Conservation (phyloP, 2,888 invertebrate species). For the Psylliodes chrysocephalus region DNA sequence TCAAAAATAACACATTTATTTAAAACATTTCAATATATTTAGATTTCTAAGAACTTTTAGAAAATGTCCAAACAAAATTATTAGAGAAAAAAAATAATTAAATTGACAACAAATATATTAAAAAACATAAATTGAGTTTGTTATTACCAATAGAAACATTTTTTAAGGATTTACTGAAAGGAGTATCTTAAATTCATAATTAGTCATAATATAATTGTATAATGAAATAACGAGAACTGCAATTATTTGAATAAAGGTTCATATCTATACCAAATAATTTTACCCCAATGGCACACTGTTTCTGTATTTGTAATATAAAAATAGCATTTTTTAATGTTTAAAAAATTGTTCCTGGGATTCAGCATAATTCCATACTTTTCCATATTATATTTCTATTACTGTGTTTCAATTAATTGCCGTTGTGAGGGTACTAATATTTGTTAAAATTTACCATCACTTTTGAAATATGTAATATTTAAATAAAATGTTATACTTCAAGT, state of each 20-base stretch:
- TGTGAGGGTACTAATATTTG: conserved; percentile 27
- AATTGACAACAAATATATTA: background rate
- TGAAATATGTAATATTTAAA: background rate
- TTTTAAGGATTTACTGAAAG: no score
- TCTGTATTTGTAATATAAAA: background rate
- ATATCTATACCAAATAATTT: conserved; percentile 4
- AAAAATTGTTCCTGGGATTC: no score
- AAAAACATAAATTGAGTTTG: background rate
- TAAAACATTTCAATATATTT: no score
- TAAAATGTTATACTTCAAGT: no score
- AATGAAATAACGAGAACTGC: no score
- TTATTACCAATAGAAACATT: no score
- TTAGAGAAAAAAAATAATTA: conserved; percentile 1
- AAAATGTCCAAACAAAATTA: background rate
- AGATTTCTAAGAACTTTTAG: background rate
- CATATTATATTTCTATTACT: background rate
- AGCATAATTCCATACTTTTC: no score
- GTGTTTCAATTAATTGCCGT: conserved; percentile 9
- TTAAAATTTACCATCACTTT: background rate
- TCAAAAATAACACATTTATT: no score
- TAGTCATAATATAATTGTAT: no score
- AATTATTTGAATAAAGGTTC: conserved; percentile 1
- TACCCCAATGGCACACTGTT: conserved; percentile 31
- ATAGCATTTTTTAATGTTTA: no score
- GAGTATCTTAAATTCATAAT: no score